phyloP scores from a whole-genome alignment of 1,140 invertebrate genomes.

The Bombus sibiricus region DNA sequence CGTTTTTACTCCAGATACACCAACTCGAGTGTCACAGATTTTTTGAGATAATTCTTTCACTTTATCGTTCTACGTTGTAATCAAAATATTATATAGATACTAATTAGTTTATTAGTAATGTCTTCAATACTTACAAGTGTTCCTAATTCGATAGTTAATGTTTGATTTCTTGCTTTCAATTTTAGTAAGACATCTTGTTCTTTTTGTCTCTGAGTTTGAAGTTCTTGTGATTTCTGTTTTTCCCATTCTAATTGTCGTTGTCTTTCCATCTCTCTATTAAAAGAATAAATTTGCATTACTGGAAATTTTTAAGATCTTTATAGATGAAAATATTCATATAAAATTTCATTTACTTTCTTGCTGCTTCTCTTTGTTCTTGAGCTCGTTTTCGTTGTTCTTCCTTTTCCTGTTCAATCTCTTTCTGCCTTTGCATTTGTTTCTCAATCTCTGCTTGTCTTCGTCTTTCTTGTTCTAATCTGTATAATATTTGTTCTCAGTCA shows the following conservation, averaged over 20 bases:
- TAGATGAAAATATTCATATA: slow-evolving; percentile 3
- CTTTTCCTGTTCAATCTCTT: slow-evolving; percentile 89
- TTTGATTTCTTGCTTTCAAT: slow-evolving; percentile 95
- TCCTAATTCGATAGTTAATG: slow-evolving; percentile 91
- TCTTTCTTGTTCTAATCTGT: slow-evolving; percentile 85
- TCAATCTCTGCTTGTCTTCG: slow-evolving; percentile 88
- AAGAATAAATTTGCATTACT: background rate
- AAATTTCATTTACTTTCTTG: slow-evolving; percentile 83
- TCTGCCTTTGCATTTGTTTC: slow-evolving; percentile 91
- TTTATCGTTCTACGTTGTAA: slow-evolving; percentile 86
- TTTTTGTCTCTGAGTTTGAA: slow-evolving; percentile 92
- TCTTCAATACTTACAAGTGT: slow-evolving; percentile 83
- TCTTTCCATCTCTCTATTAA: slow-evolving; percentile 94
- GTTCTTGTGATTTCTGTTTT: slow-evolving; percentile 93
- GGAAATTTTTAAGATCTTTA: background rate
- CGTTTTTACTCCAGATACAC: slow-evolving; percentile 95
- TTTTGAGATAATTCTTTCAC: slow-evolving; percentile 93
- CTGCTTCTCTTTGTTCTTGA: slow-evolving; percentile 91
- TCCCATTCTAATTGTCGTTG: slow-evolving; percentile 98
- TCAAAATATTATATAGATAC: slow-evolving; percentile 14
- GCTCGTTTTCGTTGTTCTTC: slow-evolving; percentile 88
- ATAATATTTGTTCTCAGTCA: background rate
- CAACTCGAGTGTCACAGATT: slow-evolving; percentile 93
- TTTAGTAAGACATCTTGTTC: slow-evolving; percentile 95
- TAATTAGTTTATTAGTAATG: background rate